A percentile compares a stretch with the other conserved stretches of the same genome.
These are phyloP conservation scores for Henricia sp. DNA, from an alignment of 53 echinoderm and acorn worm genomes.

Conservation along the genomic window DNA sequence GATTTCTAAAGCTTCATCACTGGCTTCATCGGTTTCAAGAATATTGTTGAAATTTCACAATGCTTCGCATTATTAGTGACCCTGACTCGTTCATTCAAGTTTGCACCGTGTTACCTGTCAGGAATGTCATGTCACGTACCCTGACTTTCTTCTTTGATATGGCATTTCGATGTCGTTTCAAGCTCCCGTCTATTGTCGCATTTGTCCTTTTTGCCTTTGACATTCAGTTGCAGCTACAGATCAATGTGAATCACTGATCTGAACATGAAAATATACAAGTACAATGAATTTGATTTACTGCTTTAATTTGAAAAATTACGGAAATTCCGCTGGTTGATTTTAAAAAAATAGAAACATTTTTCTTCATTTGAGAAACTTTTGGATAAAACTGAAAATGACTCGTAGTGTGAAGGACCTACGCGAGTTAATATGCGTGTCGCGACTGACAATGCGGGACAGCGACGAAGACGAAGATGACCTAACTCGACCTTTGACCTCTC, in stretches of 20 bases:
- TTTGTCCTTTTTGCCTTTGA: conserved; percentile 85
- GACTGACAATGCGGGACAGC: conserved; percentile 88
- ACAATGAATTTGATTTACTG: neutral
- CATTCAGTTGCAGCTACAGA: conserved; percentile 87
- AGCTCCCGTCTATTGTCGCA: conserved; percentile 86
- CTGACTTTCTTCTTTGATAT: conserved; percentile 94
- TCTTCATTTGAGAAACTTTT: too few relatives aligned
- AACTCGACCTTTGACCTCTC: conserved; percentile 81
- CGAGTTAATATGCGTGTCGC: conserved; percentile 93
- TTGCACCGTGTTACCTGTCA: conserved; percentile 14
- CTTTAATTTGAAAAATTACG: neutral
- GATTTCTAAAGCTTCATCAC: too few relatives aligned
- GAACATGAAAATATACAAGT: neutral
- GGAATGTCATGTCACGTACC: conserved; percentile 73
- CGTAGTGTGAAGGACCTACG: conserved; percentile 90
- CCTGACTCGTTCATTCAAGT: conserved; percentile 21
- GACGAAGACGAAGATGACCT: conserved; percentile 89
- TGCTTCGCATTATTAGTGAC: too few relatives aligned
- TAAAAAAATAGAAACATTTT: too few relatives aligned
- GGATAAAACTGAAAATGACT: too few relatives aligned
- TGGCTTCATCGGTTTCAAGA: too few relatives aligned
- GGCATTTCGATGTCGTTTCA: conserved; percentile 89
- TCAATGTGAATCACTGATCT: conserved; percentile 71
- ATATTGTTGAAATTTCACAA: too few relatives aligned
- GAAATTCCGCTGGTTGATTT: too few relatives aligned